phyloP scores from a whole-genome alignment of 2,797 vertebrate genomes.

The Ispidina picta region DNA sequence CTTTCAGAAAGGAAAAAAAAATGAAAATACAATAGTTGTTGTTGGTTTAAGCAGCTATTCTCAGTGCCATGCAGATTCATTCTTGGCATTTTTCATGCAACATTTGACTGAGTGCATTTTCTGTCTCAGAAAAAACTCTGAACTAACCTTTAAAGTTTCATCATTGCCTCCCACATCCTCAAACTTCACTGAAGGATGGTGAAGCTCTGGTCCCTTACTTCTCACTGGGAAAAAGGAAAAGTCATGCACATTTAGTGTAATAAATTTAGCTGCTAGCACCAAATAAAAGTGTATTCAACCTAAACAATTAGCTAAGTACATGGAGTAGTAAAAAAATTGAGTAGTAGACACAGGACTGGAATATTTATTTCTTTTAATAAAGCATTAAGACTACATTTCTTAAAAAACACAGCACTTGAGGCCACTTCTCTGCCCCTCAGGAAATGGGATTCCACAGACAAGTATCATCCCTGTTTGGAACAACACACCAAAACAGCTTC shows the following conservation, averaged over 20 bases:
- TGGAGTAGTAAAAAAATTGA: neutral
- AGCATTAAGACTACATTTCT: neutral
- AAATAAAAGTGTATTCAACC: neutral
- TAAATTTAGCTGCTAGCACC: neutral
- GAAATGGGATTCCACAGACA: neutral
- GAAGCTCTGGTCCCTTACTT: conserved; percentile 79
- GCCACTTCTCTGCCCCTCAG: neutral
- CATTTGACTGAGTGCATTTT: neutral
- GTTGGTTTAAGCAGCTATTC: neutral
- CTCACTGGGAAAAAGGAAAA: conserved; percentile 72
- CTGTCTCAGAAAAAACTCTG: neutral
- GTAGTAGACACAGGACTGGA: neutral
- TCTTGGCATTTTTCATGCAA: neutral
- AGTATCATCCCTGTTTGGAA: neutral
- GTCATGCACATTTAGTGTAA: neutral
- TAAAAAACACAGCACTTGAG: neutral
- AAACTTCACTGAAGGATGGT: conserved; percentile 85
- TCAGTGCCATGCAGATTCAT: neutral
- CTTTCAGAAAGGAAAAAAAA: neutral
- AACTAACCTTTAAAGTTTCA: conserved; percentile 84
- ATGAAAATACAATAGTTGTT: neutral
- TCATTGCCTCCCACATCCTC: conserved; percentile 94
- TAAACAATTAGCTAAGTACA: neutral
- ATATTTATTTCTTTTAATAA: neutral
- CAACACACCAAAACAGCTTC: neutral